These are phyloP conservation scores for Sturmia bella DNA, from an alignment of 2,888 invertebrate species.

Conservation along the genomic window DNA sequence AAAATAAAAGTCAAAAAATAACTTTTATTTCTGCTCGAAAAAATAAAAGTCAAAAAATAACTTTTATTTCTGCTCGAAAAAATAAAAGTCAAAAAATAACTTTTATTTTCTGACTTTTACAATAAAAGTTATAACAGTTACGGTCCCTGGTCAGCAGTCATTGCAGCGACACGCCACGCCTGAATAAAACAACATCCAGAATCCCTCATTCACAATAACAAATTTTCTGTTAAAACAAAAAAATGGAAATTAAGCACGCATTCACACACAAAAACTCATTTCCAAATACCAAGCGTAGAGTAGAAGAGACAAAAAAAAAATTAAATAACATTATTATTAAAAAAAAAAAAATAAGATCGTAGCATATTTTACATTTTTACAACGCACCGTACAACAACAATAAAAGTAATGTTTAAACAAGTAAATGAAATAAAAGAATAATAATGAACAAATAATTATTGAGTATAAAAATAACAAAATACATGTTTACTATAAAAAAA, in stretches of 20 bases:
- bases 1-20: too few species aligned
- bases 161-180: not conserved
- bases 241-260: not conserved
- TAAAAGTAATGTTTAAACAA: constrained; percentile 37
- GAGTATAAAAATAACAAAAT: constrained; percentile 3
- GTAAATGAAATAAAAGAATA: constrained; percentile 24
- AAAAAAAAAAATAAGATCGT: constrained; percentile 44
- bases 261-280: constrained; percentile 46
- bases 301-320: constrained; percentile 2
- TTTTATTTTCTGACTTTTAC: too few species aligned
- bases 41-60: too few species aligned
- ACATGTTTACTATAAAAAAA: not conserved
- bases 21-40: too few species aligned
- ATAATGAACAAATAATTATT: constrained; percentile 20
- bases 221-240: not conserved
- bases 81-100: too few species aligned
- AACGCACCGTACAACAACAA: constrained; percentile 69
- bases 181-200: not conserved
- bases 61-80: too few species aligned
- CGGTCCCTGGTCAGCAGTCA: too few species aligned
- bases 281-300: constrained; percentile 34
- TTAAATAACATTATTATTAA: not conserved
- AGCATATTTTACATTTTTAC: constrained; percentile 71
- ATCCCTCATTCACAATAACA: constrained; percentile 15
- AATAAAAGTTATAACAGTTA: too few species aligned